Evolutionary conservation across 2,797 vertebrate species (phyloP), one percentile per base, ranked within the genome.

Genomic region (Acanthis flammea): DNA sequence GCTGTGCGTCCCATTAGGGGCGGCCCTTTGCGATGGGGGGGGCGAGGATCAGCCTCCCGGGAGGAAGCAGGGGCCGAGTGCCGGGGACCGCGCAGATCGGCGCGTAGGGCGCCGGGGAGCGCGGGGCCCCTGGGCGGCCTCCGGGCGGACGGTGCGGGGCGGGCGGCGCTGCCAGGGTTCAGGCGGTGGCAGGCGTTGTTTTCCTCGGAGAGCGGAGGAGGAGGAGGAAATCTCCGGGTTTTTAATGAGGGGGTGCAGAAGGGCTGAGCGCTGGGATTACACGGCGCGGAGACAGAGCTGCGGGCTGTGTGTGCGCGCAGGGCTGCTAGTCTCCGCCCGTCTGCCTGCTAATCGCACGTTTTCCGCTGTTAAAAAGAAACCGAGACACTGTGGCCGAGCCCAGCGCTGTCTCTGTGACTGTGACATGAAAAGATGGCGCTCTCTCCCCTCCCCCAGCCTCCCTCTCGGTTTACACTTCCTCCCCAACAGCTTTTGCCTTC

Each of bases 341-440:
- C 96, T 96, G 97, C 96, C 96, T 97, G 95, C 97, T 98, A 97
- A 97, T 97, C 96, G 97, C 97, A 97, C 97, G 96, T 97, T 98
- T 97, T 97, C 97, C 96, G 92, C 97, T 89, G 96, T 96, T 97
- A 95, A 96, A 94, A 97, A 97, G 97, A 94, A 97, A 96, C 89
- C 77, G 79, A 90, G 96, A 94, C 90, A 90, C 93, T 80, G 97
- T 95, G 92, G 95, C 97, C 93, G 96, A 96, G 88, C 80, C 68
- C 57, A 79, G 96, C 95, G 92, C 94, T 95, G 97, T 95, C 96
- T 97, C 97, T 97, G 95, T 94, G 97, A 96, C 97, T 95, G 97
- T 97, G 97, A 97, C 97, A 97, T 97, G 97, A 97, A 98, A 98
- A 98, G 97, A 98, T 98, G 97, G 97, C 97, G 97, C 97, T 91